Conservation (phyloP, 2,888 invertebrate species). For the Thysanoteuthis rhombus region DNA sequence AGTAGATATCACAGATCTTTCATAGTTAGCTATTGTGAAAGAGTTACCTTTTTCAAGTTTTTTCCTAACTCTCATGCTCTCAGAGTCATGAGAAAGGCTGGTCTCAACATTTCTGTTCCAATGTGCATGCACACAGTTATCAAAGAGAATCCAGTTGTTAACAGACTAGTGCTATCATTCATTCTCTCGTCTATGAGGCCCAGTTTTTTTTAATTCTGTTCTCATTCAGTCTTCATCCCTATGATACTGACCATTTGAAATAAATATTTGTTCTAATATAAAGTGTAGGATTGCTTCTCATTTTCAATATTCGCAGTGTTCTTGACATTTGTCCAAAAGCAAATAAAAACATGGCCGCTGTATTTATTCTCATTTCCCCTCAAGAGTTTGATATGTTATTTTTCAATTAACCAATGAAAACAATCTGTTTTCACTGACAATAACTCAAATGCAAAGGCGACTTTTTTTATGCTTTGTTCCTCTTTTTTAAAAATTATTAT, state of each 20-base stretch:
- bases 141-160: not conserved
- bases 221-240: not conserved
- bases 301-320: not conserved
- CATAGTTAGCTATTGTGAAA: too few relatives aligned
- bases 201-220: not conserved
- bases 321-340: not conserved
- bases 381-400: not conserved
- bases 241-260: not conserved
- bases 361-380: not conserved
- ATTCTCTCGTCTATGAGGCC: not conserved
- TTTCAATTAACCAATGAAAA: constrained; percentile 12
- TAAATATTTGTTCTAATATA: not conserved
- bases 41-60: too few relatives aligned
- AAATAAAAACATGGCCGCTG: not conserved
- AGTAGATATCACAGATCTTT: too few relatives aligned
- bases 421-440: not conserved
- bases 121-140: not conserved
- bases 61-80: too few relatives aligned
- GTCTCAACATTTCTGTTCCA: too few relatives aligned
- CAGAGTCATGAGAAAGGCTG: too few relatives aligned
- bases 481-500: not conserved
- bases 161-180: not conserved
- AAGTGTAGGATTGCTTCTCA: not conserved
- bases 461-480: not conserved
- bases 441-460: not conserved